These are phyloP conservation scores for Spodoptera littoralis DNA, from an alignment of 2,888 invertebrate genomes.

Conservation along the genomic window DNA sequence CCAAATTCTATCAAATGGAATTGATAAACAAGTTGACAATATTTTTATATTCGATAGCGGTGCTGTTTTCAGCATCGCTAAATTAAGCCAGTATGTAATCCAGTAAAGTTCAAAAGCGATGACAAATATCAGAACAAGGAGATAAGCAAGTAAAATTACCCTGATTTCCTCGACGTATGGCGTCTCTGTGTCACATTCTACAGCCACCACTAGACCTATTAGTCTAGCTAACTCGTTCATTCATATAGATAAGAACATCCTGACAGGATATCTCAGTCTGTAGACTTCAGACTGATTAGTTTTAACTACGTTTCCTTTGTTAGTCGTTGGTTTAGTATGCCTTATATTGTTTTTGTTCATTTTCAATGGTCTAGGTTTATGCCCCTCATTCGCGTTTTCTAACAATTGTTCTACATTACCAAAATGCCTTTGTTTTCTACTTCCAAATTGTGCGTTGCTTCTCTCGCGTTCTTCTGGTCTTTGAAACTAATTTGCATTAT, in stretches of 20 bases:
- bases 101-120: background rate
- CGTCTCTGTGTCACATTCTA: constrained; percentile 30
- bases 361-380: constrained; percentile 4
- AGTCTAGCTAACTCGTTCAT: constrained; percentile 30
- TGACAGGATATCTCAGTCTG: constrained; percentile 43
- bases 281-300: constrained; percentile 25
- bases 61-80: background rate
- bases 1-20: too few relatives aligned
- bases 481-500: too few relatives aligned
- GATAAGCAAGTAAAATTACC: constrained; percentile 40
- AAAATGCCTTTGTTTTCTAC: background rate
- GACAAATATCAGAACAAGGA: constrained; percentile 24
- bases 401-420: too few relatives aligned
- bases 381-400: background rate
- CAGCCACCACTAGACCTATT: constrained; percentile 37
- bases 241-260: constrained; percentile 42
- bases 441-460: background rate
- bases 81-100: background rate
- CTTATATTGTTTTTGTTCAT: background rate
- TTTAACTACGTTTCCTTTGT: constrained; percentile 14
- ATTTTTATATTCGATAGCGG: too few relatives aligned
- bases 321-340: constrained; percentile 3
- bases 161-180: constrained; percentile 32
- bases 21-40: too few relatives aligned
- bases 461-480: too few relatives aligned